A percentile compares a stretch with the other conserved stretches of the same genome.
Conservation (phyloP, 2,797 vertebrate genomes). For the Sebastes vulpes region DNA sequence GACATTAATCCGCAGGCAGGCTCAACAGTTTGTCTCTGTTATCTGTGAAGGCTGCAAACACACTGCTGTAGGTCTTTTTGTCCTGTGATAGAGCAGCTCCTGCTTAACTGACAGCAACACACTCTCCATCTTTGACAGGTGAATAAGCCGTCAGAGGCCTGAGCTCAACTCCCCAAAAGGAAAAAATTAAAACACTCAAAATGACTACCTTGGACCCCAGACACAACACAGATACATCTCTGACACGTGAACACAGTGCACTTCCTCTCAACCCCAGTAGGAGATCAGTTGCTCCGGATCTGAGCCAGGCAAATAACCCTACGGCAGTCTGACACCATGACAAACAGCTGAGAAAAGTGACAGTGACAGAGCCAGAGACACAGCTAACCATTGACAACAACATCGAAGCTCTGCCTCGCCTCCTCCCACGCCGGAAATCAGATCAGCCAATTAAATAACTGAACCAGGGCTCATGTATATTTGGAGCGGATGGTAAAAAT, state of each 20-base stretch:
- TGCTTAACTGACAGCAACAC: neutral
- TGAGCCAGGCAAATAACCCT: conserved; percentile 9
- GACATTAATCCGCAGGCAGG: neutral
- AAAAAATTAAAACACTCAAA: conserved; percentile 8
- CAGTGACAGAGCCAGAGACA: conserved; percentile 29
- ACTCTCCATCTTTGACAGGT: neutral
- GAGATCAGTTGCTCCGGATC: conserved; percentile 1
- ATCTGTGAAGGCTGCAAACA: neutral
- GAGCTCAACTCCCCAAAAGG: neutral
- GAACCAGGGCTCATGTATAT: conserved; percentile 57
- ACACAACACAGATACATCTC: conserved; percentile 12
- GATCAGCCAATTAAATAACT: conserved; percentile 65
- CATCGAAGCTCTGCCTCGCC: conserved; percentile 1
- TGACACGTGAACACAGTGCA: neutral
- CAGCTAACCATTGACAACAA: conserved; percentile 3
- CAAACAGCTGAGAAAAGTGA: conserved; percentile 37
- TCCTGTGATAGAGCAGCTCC: neutral
- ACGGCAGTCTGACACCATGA: conserved; percentile 1
- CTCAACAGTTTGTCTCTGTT: neutral
- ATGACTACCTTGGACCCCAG: conserved; percentile 1
- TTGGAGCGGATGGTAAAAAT: conserved; percentile 69
- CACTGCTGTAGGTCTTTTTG: neutral
- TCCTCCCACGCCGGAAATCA: conserved; percentile 39
- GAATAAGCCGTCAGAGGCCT: conserved; percentile 7
- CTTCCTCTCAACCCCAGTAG: conserved; percentile 1